Conservation (phyloP, 2,888 invertebrate species). For the Drosophila imparisetae region DNA sequence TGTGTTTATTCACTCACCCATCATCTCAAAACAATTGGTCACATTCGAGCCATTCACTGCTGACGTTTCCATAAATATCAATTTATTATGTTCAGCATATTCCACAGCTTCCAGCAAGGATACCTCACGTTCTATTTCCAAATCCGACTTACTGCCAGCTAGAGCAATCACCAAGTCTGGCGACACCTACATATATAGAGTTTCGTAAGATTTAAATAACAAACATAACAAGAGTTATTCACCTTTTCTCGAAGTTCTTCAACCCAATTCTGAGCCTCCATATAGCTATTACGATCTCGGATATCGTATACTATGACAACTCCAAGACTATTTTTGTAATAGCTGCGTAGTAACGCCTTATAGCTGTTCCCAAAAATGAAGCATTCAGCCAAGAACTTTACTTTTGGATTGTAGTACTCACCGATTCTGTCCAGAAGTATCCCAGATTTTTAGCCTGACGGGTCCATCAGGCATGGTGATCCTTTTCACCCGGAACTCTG, state of each 20-base stretch:
- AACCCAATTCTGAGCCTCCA: slow-evolving; percentile 34
- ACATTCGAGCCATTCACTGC: slow-evolving; percentile 11
- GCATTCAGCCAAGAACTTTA: no score
- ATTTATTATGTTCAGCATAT: slow-evolving; percentile 24
- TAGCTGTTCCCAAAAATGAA: slow-evolving; percentile 28
- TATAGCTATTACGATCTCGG: slow-evolving; percentile 28
- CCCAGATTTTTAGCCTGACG: slow-evolving; percentile 36
- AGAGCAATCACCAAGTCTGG: slow-evolving; percentile 32
- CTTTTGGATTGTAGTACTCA: neutral
- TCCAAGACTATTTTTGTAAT: slow-evolving; percentile 26
- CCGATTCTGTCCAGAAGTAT: slow-evolving; percentile 45
- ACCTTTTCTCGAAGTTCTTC: slow-evolving; percentile 31
- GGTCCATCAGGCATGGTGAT: neutral
- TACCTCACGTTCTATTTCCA: slow-evolving; percentile 19
- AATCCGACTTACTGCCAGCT: slow-evolving; percentile 45
- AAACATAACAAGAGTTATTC: neutral
- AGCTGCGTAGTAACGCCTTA: slow-evolving; percentile 10
- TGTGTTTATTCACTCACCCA: slow-evolving; percentile 30
- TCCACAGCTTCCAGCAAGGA: slow-evolving; percentile 20
- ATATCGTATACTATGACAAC: slow-evolving; percentile 56
- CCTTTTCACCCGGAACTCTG: slow-evolving; percentile 10
- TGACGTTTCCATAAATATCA: slow-evolving; percentile 47
- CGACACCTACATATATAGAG: slow-evolving; percentile 3
- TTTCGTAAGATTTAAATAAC: neutral
- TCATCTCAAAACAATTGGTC: slow-evolving; percentile 17